Conservation (phyloP, 2,797 vertebrate species). For the Parambassis ranga region DNA sequence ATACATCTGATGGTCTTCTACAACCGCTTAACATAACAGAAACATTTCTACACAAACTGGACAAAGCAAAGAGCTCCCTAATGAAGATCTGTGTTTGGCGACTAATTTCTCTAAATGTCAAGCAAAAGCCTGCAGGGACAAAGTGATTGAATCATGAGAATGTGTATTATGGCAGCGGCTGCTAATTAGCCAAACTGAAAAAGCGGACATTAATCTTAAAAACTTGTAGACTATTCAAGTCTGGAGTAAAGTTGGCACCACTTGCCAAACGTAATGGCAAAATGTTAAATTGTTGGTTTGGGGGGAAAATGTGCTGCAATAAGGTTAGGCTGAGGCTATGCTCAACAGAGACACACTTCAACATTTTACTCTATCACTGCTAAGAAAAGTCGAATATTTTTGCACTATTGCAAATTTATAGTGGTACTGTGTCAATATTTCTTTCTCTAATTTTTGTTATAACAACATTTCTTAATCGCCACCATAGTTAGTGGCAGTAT, state of each 20-base stretch:
- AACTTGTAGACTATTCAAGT: conserved; percentile 33
- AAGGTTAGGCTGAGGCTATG: conserved; percentile 39
- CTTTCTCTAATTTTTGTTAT: too few relatives aligned
- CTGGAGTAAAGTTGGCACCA: conserved; percentile 26
- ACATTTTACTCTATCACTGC: neutral
- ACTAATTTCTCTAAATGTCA: conserved; percentile 59
- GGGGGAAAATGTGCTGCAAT: neutral
- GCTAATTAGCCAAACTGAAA: conserved; percentile 66
- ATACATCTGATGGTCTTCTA: neutral
- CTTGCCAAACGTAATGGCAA: conserved; percentile 6
- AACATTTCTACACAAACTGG: conserved; percentile 57
- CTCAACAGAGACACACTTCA: neutral
- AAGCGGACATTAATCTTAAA: conserved; percentile 58
- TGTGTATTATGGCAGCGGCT: conserved; percentile 51
- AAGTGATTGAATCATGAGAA: conserved; percentile 63
- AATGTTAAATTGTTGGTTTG: conserved; percentile 4
- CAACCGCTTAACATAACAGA: conserved; percentile 33
- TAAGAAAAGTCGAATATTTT: too few relatives aligned
- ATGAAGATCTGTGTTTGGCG: conserved; percentile 49
- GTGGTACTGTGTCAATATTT: neutral
- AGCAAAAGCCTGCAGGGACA: conserved; percentile 66
- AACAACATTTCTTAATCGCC: neutral
- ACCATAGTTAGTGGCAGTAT: too few relatives aligned
- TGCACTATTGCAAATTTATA: neutral
- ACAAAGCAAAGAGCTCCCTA: conserved; percentile 52